Base-by-base conservation (phyloP, 2,888 invertebrate species). In the Thecocarcelia acutangulata region DNA sequence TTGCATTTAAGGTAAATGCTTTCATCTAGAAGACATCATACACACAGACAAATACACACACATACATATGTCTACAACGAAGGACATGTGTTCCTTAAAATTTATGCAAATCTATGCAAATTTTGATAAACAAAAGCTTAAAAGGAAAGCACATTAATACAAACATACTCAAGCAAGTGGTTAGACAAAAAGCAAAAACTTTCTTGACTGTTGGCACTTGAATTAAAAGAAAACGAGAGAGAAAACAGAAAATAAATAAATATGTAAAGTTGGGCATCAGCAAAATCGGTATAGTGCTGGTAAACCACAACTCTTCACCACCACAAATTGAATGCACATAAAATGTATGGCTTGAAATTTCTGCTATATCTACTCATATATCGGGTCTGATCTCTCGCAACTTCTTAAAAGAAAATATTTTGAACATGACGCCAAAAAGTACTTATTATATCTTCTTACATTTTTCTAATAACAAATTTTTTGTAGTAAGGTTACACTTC, bases 1-100 rank as follows among this genome's bases (percentile, higher is more conserved):
- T 78, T 73, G 50, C 28, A 63, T 81, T 61, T 72, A 63, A 77
- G 72, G 68, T 66, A 66, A 56, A 72, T 68, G 50, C 64, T 64
- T 58, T 64, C 42, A 58, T 40, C 24, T 50, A 19, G 48, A 59
- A 50, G 61, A 52, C 12, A 28, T 44, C 12, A 37, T 15, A 9
- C 9, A 59, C 12, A 15, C 8, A 59, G 9, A 33, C 33, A 52
- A 5, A 15, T 12, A 44, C 33, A 4, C n/a, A 24, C n/a, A 17
- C 0, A 33, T 9, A 24, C 15, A n/a, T 1, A n/a, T 1, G 11
- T 5, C 12, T 17, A 24, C 3, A 40, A 50, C 68, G 9, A 17
- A 2, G 15, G 0, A 21, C 2, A 24, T 24, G n/a, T 28, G 4
- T 3, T 44, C 54, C 46, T 1, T 9, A 19, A 61, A 2, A 63